These are phyloP conservation scores for Entomobrya multifasciata DNA, from an alignment of 2,888 invertebrate genomes.

Conservation along the genomic window DNA sequence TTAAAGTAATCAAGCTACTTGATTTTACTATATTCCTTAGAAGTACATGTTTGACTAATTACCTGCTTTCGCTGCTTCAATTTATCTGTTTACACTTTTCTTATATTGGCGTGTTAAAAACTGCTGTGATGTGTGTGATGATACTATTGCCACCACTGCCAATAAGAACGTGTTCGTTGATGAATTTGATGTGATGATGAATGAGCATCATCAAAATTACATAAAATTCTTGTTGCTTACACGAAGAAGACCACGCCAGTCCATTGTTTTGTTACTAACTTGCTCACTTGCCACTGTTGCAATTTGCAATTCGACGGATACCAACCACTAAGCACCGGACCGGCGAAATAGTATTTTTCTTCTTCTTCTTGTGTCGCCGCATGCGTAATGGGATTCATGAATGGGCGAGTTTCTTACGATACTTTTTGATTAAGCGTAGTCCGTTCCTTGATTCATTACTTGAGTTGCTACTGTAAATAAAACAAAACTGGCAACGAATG, in stretches of 20 bases:
- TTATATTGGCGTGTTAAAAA: background rate
- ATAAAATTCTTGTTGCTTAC: slow-evolving; percentile 29
- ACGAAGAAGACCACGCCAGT: background rate
- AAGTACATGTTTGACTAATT: no score
- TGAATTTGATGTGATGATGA: slow-evolving; percentile 32
- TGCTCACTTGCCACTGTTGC: no score
- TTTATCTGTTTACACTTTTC: background rate
- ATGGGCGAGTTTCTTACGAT: slow-evolving; percentile 55
- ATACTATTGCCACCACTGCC: background rate
- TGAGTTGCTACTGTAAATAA: background rate
- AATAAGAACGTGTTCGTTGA: slow-evolving; percentile 41
- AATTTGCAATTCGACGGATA: background rate
- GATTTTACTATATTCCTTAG: no score
- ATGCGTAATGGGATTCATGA: slow-evolving; percentile 58
- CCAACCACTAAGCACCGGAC: background rate
- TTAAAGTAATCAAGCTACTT: no score
- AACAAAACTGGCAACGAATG: no score
- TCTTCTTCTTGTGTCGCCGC: slow-evolving; percentile 38
- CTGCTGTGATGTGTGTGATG: background rate
- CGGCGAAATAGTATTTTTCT: slow-evolving; percentile 55
- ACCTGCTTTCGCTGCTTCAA: no score
- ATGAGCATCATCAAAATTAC: slow-evolving; percentile 29
- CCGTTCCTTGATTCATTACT: background rate
- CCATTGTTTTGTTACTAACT: no score
- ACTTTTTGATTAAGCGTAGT: slow-evolving; percentile 32